Evolutionary conservation across 2,113 vertebrate species (phyloP).

Genomic region (Sturnus vulgaris): DNA sequence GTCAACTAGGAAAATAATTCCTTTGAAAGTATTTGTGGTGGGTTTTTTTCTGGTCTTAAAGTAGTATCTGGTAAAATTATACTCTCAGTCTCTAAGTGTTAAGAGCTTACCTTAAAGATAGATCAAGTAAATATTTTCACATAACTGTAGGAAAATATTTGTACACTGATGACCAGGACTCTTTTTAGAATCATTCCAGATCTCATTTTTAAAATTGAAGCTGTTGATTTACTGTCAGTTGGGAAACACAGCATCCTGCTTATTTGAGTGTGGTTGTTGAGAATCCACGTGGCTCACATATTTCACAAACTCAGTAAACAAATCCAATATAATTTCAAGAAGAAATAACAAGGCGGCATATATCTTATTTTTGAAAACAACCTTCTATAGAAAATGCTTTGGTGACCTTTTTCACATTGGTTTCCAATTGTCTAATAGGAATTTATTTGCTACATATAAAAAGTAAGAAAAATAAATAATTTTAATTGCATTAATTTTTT

Average conservation of each 20-base stretch:
- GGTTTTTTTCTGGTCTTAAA: background rate
- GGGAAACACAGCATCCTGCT: background rate
- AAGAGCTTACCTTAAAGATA: background rate
- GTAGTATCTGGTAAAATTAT: background rate
- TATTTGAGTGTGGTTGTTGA: background rate
- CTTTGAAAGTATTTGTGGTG: background rate
- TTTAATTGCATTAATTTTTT: background rate
- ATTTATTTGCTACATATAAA: background rate
- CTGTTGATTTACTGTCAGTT: background rate
- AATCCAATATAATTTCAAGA: background rate
- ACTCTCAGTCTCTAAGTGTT: background rate
- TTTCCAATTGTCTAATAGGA: background rate
- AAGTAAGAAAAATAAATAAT: background rate
- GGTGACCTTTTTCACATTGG: background rate
- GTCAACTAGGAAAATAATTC: background rate
- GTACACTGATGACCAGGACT: background rate
- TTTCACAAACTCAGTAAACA: constrained; percentile 7
- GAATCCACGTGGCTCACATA: background rate
- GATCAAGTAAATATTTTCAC: background rate
- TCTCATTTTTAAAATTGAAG: background rate
- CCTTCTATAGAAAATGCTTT: background rate
- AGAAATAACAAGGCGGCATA: background rate
- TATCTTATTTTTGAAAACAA: background rate
- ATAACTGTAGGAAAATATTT: background rate
- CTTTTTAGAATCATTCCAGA: background rate